Evolutionary conservation across 2,113 vertebrate species (phyloP).

Genomic region (Oxyura jamaicensis): DNA sequence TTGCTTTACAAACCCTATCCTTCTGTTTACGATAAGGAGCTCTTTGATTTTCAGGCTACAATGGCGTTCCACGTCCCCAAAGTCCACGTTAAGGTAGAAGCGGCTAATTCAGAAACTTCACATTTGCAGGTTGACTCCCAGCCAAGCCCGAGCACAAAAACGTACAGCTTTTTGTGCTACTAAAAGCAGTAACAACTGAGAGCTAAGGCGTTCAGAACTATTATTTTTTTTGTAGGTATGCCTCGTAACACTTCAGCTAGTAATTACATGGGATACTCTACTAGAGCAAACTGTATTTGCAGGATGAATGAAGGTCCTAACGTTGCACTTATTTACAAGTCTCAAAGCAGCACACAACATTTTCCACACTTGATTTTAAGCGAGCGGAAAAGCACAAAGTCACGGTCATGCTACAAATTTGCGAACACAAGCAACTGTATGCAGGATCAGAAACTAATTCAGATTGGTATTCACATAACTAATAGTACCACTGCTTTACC

Average conservation of each 20-base stretch:
- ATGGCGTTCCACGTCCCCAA: not conserved
- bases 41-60: not conserved
- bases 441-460: not conserved
- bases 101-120: not conserved
- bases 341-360: not conserved
- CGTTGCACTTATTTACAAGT: not conserved
- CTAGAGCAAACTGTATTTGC: not conserved
- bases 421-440: not conserved
- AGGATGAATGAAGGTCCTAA: not conserved
- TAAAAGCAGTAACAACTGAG: not conserved
- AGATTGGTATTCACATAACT: not conserved
- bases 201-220: not conserved
- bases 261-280: not conserved
- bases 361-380: not conserved
- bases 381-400: not conserved
- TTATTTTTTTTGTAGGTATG: not conserved
- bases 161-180: not conserved
- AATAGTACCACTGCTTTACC: not conserved
- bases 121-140: not conserved
- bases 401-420: not conserved
- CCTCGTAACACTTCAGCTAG: not conserved
- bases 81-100: not conserved
- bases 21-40: not conserved
- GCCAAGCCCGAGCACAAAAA: not conserved
- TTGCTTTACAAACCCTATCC: not conserved